Conservation (phyloP, 2,113 vertebrate species). For the Sus scrofa region DNA sequence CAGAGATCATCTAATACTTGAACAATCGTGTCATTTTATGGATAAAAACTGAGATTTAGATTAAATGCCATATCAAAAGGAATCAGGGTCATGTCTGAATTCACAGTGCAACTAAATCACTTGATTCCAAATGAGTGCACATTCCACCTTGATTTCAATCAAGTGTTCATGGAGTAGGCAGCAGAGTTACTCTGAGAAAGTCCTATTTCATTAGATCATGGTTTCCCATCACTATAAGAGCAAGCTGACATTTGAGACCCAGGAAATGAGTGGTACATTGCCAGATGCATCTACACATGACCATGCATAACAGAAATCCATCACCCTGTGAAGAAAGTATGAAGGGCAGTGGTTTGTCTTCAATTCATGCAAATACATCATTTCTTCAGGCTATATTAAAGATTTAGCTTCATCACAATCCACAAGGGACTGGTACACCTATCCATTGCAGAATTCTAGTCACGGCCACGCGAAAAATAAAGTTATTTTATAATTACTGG, state of each 20-base stretch:
- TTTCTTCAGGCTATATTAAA: background rate
- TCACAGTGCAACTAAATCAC: background rate
- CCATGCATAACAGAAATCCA: background rate
- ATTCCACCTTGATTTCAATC: background rate
- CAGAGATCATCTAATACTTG: background rate
- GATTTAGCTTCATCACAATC: background rate
- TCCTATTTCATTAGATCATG: background rate
- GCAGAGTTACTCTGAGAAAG: background rate
- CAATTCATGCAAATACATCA: conserved; percentile 28
- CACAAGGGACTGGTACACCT: background rate
- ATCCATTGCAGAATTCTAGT: conserved; percentile 8
- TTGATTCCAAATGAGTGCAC: conserved; percentile 25
- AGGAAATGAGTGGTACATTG: background rate
- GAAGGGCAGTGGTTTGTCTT: conserved; percentile 20
- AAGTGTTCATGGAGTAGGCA: background rate
- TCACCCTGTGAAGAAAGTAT: background rate
- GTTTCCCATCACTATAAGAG: background rate
- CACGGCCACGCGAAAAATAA: conserved; percentile 13
- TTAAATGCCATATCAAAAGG: background rate
- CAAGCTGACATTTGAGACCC: background rate
- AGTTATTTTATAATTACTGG: background rate
- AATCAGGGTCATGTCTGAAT: conserved; percentile 20
- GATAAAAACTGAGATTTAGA: conserved; percentile 8
- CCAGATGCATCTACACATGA: background rate
- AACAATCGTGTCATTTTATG: background rate